Percentiles rank a stretch among this genome's conserved stretches.
These are phyloP conservation scores for Drosophila nebulosa DNA, from an alignment of 1,140 invertebrate species.

Conservation along the genomic window DNA sequence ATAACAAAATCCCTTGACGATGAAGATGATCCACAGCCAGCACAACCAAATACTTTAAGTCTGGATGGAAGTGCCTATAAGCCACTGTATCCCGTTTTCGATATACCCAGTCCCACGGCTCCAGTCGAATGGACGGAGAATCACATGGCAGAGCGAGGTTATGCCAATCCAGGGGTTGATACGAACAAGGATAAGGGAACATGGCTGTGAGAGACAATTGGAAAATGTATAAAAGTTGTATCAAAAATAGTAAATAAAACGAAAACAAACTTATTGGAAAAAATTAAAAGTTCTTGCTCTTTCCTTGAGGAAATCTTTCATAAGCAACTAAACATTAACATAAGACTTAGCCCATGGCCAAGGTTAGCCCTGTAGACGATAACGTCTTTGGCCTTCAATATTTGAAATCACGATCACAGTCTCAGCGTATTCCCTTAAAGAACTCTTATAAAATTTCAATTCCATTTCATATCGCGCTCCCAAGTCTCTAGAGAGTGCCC, in stretches of 20 bases:
- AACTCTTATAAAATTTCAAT: conserved; percentile 31
- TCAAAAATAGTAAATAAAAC: not conserved
- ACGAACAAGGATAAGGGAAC: conserved; percentile 46
- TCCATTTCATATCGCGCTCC: conserved; percentile 38
- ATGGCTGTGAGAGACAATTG: conserved; percentile 38
- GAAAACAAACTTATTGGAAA: too few species aligned
- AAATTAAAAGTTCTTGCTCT: too few species aligned
- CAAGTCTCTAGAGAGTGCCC: conserved; percentile 8
- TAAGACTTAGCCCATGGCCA: conserved; percentile 34
- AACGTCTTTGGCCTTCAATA: not conserved
- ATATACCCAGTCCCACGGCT: conserved; percentile 61
- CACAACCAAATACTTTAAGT: conserved; percentile 34
- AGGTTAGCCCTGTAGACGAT: conserved; percentile 33
- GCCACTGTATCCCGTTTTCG: conserved; percentile 67
- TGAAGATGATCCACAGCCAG: conserved; percentile 13
- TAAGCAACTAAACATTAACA: conserved; percentile 4
- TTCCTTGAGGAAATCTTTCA: not conserved
- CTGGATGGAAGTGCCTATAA: conserved; percentile 52
- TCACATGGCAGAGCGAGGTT: conserved; percentile 31
- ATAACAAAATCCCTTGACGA: not conserved
- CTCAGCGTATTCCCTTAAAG: not conserved
- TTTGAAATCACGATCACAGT: not conserved
- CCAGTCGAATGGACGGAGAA: conserved; percentile 13
- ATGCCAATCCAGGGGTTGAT: conserved; percentile 36
- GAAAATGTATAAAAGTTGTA: not conserved